Evolutionary conservation across 2,888 invertebrate species (phyloP).

Genomic region (Zeuzera pyrina): DNA sequence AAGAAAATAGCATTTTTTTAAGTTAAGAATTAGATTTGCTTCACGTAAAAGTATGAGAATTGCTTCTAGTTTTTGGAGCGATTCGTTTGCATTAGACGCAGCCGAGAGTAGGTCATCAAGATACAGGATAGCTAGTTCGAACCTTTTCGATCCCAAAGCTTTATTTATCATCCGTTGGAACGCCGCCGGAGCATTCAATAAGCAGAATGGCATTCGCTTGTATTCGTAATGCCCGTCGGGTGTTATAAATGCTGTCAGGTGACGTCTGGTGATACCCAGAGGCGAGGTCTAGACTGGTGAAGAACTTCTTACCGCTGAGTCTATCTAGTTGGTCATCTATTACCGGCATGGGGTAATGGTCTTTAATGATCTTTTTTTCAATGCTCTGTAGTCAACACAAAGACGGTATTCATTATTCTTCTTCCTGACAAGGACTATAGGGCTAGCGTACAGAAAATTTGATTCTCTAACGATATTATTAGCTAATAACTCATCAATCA

Average conservation of each 20-base stretch:
- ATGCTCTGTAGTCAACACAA: constrained; percentile 14
- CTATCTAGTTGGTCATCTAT: constrained; percentile 26
- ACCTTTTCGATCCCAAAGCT: not conserved
- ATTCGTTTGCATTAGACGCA: not conserved
- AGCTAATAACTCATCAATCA: constrained; percentile 1
- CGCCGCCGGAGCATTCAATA: constrained; percentile 21
- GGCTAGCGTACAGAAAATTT: constrained; percentile 20
- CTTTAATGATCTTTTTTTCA: constrained; percentile 18
- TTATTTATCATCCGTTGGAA: constrained; percentile 23
- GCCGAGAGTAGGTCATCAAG: not conserved
- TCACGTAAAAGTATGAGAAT: not conserved
- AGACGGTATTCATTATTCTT: constrained; percentile 14
- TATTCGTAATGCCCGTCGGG: constrained; percentile 27
- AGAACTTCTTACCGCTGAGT: constrained; percentile 17
- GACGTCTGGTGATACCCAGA: constrained; percentile 25
- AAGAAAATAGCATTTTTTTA: not conserved
- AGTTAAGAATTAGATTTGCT: not conserved
- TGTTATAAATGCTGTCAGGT: constrained; percentile 28
- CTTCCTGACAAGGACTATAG: constrained; percentile 19
- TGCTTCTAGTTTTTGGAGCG: not conserved
- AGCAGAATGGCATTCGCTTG: constrained; percentile 16
- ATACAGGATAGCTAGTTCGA: not conserved
- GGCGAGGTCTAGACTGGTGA: constrained; percentile 20
- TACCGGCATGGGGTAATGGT: constrained; percentile 21
- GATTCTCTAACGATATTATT: constrained; percentile 4